phyloP scores from a whole-genome alignment of 2,888 invertebrate genomes.

The Coleophora flavipennella region DNA sequence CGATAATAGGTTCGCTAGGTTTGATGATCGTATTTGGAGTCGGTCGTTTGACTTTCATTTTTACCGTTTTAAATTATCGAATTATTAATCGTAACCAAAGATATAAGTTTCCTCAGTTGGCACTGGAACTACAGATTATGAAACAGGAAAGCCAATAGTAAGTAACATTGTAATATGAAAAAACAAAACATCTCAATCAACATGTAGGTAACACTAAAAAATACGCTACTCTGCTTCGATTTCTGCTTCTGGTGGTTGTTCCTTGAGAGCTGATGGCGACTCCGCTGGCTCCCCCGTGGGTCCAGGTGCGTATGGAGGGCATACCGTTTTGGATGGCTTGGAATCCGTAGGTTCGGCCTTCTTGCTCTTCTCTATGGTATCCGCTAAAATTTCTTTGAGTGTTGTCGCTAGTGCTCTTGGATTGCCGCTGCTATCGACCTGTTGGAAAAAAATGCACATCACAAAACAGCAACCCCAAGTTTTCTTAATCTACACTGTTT shows the following conservation, averaged over 20 bases:
- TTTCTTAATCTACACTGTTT: no score
- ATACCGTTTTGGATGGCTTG: no score
- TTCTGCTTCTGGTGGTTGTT: slow-evolving; percentile 13
- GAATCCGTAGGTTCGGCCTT: slow-evolving; percentile 23
- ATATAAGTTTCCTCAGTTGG: no score
- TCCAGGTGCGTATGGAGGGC: no score
- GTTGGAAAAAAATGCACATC: slow-evolving; percentile 2
- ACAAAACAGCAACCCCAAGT: no score
- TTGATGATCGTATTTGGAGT: no score
- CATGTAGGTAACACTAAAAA: slow-evolving; percentile 25
- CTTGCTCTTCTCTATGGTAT: slow-evolving; percentile 44
- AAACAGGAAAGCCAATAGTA: neutral
- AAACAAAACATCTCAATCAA: slow-evolving; percentile 22
- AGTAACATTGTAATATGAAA: slow-evolving; percentile 23
- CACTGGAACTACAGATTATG: neutral
- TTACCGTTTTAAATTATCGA: no score
- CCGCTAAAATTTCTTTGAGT: slow-evolving; percentile 55
- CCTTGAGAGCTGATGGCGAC: slow-evolving; percentile 5
- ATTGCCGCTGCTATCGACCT: slow-evolving; percentile 58
- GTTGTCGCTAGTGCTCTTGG: slow-evolving; percentile 52
- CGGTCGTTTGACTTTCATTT: no score
- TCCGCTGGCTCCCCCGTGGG: neutral
- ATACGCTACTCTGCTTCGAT: slow-evolving; percentile 14
- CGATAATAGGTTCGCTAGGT: no score
- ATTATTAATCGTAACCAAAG: no score